phyloP scores from a whole-genome alignment of 23 tunicate species.

The Aplidium turbinatum region DNA sequence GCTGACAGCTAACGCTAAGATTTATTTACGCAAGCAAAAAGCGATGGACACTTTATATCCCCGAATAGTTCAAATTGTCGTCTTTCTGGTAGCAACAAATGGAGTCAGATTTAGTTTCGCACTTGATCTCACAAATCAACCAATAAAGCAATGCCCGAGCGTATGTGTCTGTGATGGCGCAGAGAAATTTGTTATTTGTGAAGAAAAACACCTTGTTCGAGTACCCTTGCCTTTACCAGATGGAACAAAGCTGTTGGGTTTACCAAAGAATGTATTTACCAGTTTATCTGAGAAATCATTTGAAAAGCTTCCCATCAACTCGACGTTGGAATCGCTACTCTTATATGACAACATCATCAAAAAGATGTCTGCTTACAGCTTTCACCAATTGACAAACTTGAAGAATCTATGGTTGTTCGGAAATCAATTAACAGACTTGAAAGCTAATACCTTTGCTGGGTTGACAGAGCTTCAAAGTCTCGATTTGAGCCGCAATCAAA shows the following conservation, averaged over 20 bases:
- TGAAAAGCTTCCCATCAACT: not conserved
- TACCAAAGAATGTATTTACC: conserved; percentile 40
- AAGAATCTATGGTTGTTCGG: conserved; percentile 48
- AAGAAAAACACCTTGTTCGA: conserved; percentile 27
- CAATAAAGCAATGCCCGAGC: conserved; percentile 13
- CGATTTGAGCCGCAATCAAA: conserved; percentile 29
- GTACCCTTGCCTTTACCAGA: conserved; percentile 30
- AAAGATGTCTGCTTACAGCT: conserved; percentile 19
- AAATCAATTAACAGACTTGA: conserved; percentile 9
- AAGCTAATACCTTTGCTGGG: conserved; percentile 30
- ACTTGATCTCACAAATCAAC: not conserved
- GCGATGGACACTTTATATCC: too few species aligned
- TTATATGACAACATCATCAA: conserved; percentile 38
- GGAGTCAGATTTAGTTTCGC: not conserved
- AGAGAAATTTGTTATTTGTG: conserved; percentile 35
- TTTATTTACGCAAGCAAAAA: too few species aligned
- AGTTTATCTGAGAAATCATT: conserved; percentile 24
- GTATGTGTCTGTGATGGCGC: conserved; percentile 22
- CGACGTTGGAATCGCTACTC: conserved; percentile 28
- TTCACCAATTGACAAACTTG: conserved; percentile 8
- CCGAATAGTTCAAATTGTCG: not conserved
- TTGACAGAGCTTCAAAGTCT: conserved; percentile 11
- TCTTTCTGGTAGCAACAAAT: not conserved
- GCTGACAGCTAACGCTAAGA: too few species aligned
- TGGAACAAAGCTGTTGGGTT: conserved; percentile 35